Percentiles rank a stretch among this genome's conserved stretches.
Evolutionary conservation across 2,797 vertebrate species (phyloP).

Genomic region (Enteromius unitaeniatus): DNA sequence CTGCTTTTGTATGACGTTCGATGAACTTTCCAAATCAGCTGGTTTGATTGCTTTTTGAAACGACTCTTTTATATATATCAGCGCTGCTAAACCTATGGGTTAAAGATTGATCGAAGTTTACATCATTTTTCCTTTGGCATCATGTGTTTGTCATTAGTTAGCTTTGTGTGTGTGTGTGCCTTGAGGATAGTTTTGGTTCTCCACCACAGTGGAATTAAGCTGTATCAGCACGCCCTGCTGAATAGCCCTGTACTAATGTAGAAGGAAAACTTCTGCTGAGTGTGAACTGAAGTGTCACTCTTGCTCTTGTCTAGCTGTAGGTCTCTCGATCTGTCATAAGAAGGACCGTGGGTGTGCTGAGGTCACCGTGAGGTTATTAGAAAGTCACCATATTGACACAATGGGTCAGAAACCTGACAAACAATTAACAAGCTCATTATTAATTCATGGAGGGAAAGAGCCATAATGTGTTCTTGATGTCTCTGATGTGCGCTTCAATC

Average conservation of each 20-base stretch:
- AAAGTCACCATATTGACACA: conserved; percentile 19
- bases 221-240: conserved; percentile 24
- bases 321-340: conserved; percentile 17
- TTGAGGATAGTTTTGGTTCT: conserved; percentile 32
- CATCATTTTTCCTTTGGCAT: conserved; percentile 1
- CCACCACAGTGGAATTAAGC: conserved; percentile 24
- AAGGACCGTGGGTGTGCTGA: conserved; percentile 18
- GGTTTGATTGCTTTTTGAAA: conserved; percentile 1
- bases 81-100: neutral
- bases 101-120: neutral
- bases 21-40: neutral
- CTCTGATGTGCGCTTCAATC: conserved; percentile 34
- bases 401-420: conserved; percentile 23
- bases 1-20: conserved; percentile 12
- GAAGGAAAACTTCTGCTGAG: conserved; percentile 25
- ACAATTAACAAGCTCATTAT: conserved; percentile 33
- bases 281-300: conserved; percentile 12
- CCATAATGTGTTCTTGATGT: conserved; percentile 37
- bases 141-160: conserved; percentile 25
- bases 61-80: neutral
- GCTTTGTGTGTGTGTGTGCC: conserved; percentile 5
- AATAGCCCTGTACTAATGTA: neutral
- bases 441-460: conserved; percentile 42
- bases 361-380: conserved; percentile 31
- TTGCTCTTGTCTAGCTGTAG: conserved; percentile 19